Conservation (phyloP, 2,888 invertebrate genomes). For the Acrobasis repandana region DNA sequence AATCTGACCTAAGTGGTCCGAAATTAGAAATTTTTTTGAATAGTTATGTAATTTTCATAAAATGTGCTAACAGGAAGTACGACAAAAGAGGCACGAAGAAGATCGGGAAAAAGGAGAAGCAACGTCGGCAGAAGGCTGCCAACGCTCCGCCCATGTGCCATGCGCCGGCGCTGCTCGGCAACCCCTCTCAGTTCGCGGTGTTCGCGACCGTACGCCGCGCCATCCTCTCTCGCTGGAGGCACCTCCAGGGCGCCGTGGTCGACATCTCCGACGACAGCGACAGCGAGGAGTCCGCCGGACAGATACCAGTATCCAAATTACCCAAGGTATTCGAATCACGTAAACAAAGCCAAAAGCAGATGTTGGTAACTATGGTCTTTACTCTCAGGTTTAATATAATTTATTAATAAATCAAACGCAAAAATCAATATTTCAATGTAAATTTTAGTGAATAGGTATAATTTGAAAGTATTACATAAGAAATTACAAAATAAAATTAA, state of each 20-base stretch:
- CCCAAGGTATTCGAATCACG: slow-evolving; percentile 58
- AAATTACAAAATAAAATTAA: too few relatives aligned
- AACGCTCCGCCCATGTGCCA: slow-evolving; percentile 59
- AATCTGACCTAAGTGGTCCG: too few relatives aligned
- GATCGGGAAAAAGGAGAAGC: slow-evolving; percentile 58
- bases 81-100: slow-evolving; percentile 52
- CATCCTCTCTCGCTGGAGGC: slow-evolving; percentile 87
- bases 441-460: too few relatives aligned
- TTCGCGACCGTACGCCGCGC: slow-evolving; percentile 92
- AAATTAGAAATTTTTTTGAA: background rate
- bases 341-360: background rate
- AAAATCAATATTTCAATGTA: too few relatives aligned
- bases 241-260: slow-evolving; percentile 47
- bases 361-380: slow-evolving; percentile 1
- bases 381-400: too few relatives aligned
- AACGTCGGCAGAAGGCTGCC: slow-evolving; percentile 50
- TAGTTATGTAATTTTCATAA: background rate
- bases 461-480: too few relatives aligned
- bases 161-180: slow-evolving; percentile 83
- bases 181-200: slow-evolving; percentile 95
- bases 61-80: slow-evolving; percentile 42
- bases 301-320: slow-evolving; percentile 46
- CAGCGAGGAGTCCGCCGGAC: slow-evolving; percentile 53
- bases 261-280: slow-evolving; percentile 73
- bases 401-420: too few relatives aligned